Base-by-base conservation (phyloP, 1,140 invertebrate species). In the Leptinotarsa texana region DNA sequence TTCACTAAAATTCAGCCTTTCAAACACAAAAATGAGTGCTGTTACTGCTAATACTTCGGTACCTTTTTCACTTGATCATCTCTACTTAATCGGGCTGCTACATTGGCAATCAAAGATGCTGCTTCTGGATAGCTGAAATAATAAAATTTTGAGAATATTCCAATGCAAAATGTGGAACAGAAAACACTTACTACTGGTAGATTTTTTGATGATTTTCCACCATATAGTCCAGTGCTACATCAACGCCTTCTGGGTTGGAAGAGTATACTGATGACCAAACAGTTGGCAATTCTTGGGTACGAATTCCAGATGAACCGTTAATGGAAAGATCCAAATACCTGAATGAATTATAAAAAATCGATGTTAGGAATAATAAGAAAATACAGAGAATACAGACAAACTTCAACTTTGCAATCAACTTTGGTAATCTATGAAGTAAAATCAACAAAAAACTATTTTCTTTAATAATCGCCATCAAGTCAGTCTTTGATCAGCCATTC, bases 201-300 rank as follows among this genome's bases (percentile, higher is more conserved):
- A 62, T 62, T 65, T 65, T 65, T 13, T 27, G 22, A 69, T 77
- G 71, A 61, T 77, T 75, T 57, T 77, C 73, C 11, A 48, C 47
- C 22, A 92, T 79, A 57, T 87, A 88, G 11, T 89, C 83, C 3
- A 90, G 81, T 1, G 82, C 83, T 27, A 83, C 81, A 69, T 87
- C 74, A 1, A 88, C 82, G 70, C 88, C 89, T 1, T 80, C 78
- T 74, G 87, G 83, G 2, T 84, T 68, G 47, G 69, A 80, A 27
- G 80, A 79, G 6, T 87, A 84, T 4, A 90, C 86, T 15, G 85
- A 83, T 1, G 79, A 76, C 15, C 89, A 80, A 13, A 87, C 84
- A 1, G 84, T 80, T 0, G 83, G 83, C 8, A 86, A 76, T 57
- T 87, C 85, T 74, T 88, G 87, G 73, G 82, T 75, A 74, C 87